Base-by-base conservation (phyloP, 2,888 invertebrate species). In the Orthonychiurus folsomi region DNA sequence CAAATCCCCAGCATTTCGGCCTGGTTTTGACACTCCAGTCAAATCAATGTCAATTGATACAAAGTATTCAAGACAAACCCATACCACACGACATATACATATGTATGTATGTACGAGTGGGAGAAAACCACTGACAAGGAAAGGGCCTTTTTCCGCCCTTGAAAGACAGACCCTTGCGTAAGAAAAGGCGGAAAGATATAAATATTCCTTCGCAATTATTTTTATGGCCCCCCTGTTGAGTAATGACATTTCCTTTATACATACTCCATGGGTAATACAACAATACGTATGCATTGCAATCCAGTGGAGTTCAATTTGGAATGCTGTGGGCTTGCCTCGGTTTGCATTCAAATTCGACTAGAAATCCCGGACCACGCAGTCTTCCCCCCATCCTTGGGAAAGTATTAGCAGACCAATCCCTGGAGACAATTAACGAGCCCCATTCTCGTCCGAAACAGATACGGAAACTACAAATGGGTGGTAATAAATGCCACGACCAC, bases 381-480 rank as follows among this genome's bases (percentile, higher is more conserved):
- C n/a, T n/a, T n/a, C n/a, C n/a, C n/a, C n/a, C n/a, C n/a, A n/a
- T n/a, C 37, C 15, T 15, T 5, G 37, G 37, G 37, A 37, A 37
- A 37, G 37, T 37, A 37, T 37, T 9, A 37, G 37, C 5, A 15
- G 15, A 37, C 37, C 37, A 37, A 37, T 37, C 37, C 37, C 37
- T 37, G 37, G 37, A 37, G 37, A 37, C 37, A 37, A 37, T 37
- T 37, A 37, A 37, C 37, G 37, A 37, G 37, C 37, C 15, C 37
- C 37, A 37, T 37, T 37, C 37, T 37, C 37, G 37, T 37, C 37
- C 37, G 15, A 37, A 37, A 37, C 37, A 37, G 37, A 37, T 37
- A 37, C 37, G 37, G 37, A 37, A 37, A 37, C 37, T 37, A 37
- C 37, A 37, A 37, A 37, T 37, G 37, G 37, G 37, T 37, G 37